phyloP scores from a whole-genome alignment of 1,140 invertebrate species.

The Araneus ventricosus region DNA sequence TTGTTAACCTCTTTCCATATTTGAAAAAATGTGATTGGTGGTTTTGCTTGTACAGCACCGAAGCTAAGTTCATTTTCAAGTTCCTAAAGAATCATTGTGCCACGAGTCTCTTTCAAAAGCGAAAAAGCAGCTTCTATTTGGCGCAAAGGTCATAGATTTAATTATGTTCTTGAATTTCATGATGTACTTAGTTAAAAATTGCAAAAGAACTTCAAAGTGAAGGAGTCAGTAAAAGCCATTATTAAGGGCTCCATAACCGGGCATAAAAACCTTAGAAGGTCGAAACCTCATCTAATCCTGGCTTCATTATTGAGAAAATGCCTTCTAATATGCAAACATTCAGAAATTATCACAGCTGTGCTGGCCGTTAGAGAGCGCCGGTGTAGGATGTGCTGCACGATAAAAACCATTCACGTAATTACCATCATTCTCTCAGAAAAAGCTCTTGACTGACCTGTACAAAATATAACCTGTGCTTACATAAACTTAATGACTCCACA shows the following conservation, averaged over 20 bases:
- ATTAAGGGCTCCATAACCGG: neutral
- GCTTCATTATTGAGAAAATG: constrained; percentile 1
- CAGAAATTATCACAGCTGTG: neutral
- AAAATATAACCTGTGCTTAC: neutral
- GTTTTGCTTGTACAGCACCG: too few species aligned
- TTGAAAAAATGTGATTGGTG: too few species aligned
- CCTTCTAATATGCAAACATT: neutral
- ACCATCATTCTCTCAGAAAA: neutral
- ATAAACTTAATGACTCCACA: constrained; percentile 7
- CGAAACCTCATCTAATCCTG: neutral
- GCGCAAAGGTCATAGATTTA: too few species aligned
- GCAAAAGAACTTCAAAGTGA: too few species aligned
- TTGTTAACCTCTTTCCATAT: too few species aligned
- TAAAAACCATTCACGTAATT: neutral
- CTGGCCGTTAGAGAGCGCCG: neutral
- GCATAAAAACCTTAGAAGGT: neutral
- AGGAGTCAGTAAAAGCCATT: neutral
- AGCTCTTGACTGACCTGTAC: neutral
- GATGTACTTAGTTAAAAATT: too few species aligned
- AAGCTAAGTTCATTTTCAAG: too few species aligned
- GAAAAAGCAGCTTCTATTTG: too few species aligned
- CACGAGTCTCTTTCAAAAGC: too few species aligned
- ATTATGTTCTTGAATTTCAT: too few species aligned
- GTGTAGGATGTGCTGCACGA: neutral
- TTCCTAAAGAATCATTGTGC: too few species aligned